These are phyloP conservation scores for Mythimna vitellina DNA, from an alignment of 2,888 invertebrate species.

Conservation along the genomic window DNA sequence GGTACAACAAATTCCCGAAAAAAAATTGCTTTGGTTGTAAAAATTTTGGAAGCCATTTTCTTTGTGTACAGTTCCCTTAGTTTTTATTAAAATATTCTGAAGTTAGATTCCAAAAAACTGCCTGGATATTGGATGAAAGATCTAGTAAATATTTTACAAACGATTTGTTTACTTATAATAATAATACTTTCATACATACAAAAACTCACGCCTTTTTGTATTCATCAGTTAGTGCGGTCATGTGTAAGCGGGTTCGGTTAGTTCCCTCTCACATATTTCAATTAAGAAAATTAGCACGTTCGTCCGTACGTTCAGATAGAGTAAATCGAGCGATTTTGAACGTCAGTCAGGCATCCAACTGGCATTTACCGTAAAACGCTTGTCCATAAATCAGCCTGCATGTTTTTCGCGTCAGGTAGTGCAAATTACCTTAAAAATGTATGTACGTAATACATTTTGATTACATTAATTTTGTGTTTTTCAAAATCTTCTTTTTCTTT, in stretches of 20 bases:
- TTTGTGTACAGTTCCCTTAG: neutral
- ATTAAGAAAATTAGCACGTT: conserved; percentile 41
- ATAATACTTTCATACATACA: no score
- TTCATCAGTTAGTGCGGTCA: neutral
- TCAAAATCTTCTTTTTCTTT: neutral
- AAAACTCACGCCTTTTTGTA: no score
- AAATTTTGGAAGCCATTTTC: conserved; percentile 1
- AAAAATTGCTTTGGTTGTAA: no score
- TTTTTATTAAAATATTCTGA: conserved; percentile 10
- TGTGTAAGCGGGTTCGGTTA: neutral
- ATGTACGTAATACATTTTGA: neutral
- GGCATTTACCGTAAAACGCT: conserved; percentile 13
- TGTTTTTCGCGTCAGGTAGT: conserved; percentile 8
- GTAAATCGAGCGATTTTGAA: conserved; percentile 31
- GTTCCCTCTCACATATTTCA: conserved; percentile 12
- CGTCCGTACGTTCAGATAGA: conserved; percentile 4
- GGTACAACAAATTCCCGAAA: no score
- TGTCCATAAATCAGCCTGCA: conserved; percentile 16
- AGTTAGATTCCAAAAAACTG: neutral
- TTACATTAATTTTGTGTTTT: neutral
- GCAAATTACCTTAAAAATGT: conserved; percentile 7
- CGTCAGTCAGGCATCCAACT: conserved; percentile 31
- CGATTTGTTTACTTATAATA: neutral
- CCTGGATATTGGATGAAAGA: neutral
- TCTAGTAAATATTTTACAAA: neutral